Conservation (phyloP, 2,797 vertebrate species). For the Melanotaenia nigrans region DNA sequence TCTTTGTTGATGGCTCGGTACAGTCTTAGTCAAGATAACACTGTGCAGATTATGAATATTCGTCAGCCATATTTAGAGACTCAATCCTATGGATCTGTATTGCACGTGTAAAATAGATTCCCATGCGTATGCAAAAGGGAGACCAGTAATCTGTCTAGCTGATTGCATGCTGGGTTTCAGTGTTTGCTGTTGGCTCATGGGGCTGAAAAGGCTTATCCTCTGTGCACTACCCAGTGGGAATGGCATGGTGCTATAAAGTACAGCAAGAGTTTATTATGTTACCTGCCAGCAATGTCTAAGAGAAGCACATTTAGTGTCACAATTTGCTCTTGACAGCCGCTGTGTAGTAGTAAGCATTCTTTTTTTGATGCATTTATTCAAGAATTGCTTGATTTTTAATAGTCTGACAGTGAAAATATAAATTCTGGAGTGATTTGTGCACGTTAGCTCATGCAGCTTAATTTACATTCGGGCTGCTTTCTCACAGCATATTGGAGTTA, state of each 20-base stretch:
- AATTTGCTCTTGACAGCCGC: not conserved
- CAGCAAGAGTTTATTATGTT: not conserved
- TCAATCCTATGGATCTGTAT: slow-evolving; percentile 18
- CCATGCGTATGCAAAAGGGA: slow-evolving; percentile 5
- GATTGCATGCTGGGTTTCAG: slow-evolving; percentile 37
- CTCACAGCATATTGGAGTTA: slow-evolving; percentile 1
- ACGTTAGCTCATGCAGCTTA: not conserved
- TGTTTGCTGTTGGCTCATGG: slow-evolving; percentile 42
- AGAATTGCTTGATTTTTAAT: slow-evolving; percentile 1
- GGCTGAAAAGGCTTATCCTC: slow-evolving; percentile 24
- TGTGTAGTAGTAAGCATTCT: not conserved
- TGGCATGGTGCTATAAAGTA: not conserved
- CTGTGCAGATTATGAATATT: slow-evolving; percentile 27
- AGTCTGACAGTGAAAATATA: not conserved
- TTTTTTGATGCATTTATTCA: not conserved
- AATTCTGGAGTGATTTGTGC: not conserved
- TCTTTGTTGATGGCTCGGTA: slow-evolving; percentile 41
- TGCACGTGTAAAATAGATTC: slow-evolving; percentile 4
- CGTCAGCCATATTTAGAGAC: slow-evolving; percentile 22
- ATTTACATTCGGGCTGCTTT: not conserved
- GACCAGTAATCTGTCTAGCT: slow-evolving; percentile 41
- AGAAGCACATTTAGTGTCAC: not conserved
- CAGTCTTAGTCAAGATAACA: slow-evolving; percentile 52
- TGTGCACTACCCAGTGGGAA: slow-evolving; percentile 1
- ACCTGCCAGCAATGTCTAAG: not conserved